These are phyloP conservation scores for Tretioscincus oriximinensis DNA, from an alignment of 2,113 vertebrate species.

Conservation along the genomic window DNA sequence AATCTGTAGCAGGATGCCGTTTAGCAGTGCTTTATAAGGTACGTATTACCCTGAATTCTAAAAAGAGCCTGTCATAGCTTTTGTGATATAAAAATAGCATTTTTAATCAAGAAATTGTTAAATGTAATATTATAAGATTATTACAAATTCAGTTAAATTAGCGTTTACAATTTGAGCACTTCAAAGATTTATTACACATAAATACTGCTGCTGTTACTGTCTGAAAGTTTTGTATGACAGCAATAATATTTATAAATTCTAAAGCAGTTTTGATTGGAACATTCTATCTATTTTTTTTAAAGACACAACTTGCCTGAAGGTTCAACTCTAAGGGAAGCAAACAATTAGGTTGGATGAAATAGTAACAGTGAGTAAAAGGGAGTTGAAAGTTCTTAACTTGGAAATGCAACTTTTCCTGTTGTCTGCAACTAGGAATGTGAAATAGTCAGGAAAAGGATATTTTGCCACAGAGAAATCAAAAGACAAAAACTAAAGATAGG, in stretches of 20 bases:
- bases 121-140: slow-evolving; percentile 42
- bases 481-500: neutral
- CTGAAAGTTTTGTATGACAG: slow-evolving; percentile 20
- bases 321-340: neutral
- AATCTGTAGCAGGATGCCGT: slow-evolving; percentile 30
- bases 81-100: slow-evolving; percentile 35
- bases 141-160: slow-evolving; percentile 51
- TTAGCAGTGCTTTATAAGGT: slow-evolving; percentile 21
- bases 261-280: neutral
- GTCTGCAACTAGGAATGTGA: neutral
- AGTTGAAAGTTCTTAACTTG: neutral
- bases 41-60: slow-evolving; percentile 22
- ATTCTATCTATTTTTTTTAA: neutral
- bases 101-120: slow-evolving; percentile 35
- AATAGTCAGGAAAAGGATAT: neutral
- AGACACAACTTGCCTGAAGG: neutral
- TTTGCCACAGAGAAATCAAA: neutral
- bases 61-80: neutral
- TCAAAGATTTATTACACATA: neutral
- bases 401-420: neutral
- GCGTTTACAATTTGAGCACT: slow-evolving; percentile 21
- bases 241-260: slow-evolving; percentile 6
- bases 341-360: neutral
- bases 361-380: no score
- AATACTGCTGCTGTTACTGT: neutral